These are phyloP conservation scores for Ephestia elutella DNA, from an alignment of 1,140 invertebrate genomes.

Conservation along the genomic window DNA sequence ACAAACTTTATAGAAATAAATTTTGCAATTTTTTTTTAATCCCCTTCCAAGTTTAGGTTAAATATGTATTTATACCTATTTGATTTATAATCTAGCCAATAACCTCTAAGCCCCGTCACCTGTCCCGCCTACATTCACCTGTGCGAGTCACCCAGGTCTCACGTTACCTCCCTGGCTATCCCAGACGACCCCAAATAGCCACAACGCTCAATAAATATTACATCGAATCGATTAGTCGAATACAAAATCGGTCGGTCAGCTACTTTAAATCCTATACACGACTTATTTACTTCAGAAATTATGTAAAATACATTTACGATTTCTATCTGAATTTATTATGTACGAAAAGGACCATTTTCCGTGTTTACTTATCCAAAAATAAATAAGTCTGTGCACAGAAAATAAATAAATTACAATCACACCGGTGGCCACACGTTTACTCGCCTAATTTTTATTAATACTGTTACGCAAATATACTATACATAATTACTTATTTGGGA, in stretches of 20 bases:
- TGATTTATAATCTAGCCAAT: no score
- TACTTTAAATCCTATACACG: neutral
- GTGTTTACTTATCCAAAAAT: neutral
- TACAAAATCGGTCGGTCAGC: slow-evolving; percentile 1
- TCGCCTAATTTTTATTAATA: slow-evolving; percentile 49
- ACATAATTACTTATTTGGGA: slow-evolving; percentile 20
- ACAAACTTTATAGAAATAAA: no score
- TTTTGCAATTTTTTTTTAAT: no score
- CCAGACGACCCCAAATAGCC: neutral
- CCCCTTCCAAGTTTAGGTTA: no score
- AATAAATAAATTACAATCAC: slow-evolving; percentile 16
- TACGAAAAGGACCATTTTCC: neutral
- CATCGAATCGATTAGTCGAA: slow-evolving; percentile 1
- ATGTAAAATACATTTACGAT: neutral
- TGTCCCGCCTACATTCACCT: no score
- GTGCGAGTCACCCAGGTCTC: neutral
- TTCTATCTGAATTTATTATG: no score
- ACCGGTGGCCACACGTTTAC: slow-evolving; percentile 25
- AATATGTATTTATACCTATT: no score
- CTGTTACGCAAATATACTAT: slow-evolving; percentile 46
- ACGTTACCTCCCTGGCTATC: neutral
- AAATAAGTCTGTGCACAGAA: neutral
- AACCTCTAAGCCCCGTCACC: no score
- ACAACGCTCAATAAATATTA: slow-evolving; percentile 10
- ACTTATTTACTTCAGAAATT: neutral